phyloP scores from a whole-genome alignment of 2,113 vertebrate genomes.

The Regulus satrapa region DNA sequence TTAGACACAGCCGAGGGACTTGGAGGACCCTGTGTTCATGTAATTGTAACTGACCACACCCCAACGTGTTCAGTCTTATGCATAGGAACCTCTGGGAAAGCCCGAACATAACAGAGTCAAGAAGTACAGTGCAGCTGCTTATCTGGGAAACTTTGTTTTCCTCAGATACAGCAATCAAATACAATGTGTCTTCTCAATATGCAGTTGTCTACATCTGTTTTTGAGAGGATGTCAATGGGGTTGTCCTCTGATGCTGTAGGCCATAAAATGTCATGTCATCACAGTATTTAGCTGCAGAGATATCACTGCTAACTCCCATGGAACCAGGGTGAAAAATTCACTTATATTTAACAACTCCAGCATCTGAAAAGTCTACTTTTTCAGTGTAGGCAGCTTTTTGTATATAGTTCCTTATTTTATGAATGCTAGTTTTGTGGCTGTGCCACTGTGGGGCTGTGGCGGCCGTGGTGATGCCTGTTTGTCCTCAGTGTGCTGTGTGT shows the following conservation, averaged over 20 bases:
- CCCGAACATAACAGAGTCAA: background rate
- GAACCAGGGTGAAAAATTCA: background rate
- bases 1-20: background rate
- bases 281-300: background rate
- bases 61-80: rapidly evolving
- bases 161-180: background rate
- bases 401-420: constrained; percentile 69
- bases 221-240: background rate
- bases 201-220: background rate
- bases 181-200: background rate
- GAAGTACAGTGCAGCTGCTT: background rate
- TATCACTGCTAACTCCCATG: background rate
- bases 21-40: background rate
- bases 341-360: constrained; percentile 12
- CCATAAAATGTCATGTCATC: background rate
- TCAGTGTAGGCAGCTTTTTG: background rate
- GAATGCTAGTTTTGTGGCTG: constrained; percentile 76
- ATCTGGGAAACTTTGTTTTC: background rate
- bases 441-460: constrained; percentile 70
- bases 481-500: constrained; percentile 71
- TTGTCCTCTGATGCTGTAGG: background rate
- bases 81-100: background rate
- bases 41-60: background rate
- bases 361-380: constrained; percentile 16
- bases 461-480: constrained; percentile 73